A percentile compares a stretch with the other conserved stretches of the same genome.
phyloP scores from a whole-genome alignment of 2,888 invertebrate genomes.

The Tenthredo amoena region DNA sequence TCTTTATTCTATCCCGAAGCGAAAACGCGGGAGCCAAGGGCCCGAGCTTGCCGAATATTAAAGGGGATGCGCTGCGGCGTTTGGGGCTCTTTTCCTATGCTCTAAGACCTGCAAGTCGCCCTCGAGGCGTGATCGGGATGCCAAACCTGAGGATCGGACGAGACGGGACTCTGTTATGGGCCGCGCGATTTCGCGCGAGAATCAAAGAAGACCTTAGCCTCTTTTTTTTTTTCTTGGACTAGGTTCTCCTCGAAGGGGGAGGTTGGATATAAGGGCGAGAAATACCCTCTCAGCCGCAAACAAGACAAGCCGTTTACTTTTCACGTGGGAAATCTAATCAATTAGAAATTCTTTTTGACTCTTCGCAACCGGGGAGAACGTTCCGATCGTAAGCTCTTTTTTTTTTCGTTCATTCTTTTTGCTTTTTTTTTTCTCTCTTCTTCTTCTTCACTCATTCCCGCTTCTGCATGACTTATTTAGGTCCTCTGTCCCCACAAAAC shows the following conservation, averaged over 20 bases:
- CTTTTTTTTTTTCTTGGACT: not conserved
- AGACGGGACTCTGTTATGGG: conserved; percentile 69
- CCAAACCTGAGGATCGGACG: conserved; percentile 69
- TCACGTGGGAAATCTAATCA: conserved; percentile 38
- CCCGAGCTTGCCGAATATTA: conserved; percentile 41
- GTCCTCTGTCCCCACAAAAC: conserved; percentile 44
- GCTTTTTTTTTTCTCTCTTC: not conserved
- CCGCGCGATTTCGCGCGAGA: conserved; percentile 46
- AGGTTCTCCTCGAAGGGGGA: not conserved
- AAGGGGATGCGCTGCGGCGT: conserved; percentile 37
- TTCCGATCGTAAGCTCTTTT: not conserved
- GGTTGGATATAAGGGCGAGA: not conserved
- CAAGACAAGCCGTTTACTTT: conserved; percentile 38
- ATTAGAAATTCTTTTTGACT: conserved; percentile 32
- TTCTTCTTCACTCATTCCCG: conserved; percentile 17
- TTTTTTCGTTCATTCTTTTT: not conserved
- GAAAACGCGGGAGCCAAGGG: conserved; percentile 33
- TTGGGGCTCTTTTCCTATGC: conserved; percentile 1
- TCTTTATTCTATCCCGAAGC: conserved; percentile 38
- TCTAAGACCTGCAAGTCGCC: conserved; percentile 57
- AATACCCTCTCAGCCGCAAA: conserved; percentile 2
- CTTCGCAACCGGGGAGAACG: not conserved
- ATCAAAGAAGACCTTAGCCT: conserved; percentile 41
- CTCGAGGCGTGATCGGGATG: conserved; percentile 76
- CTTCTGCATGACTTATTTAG: conserved; percentile 17